Conservation (phyloP, 2,113 vertebrate species). For the Vulpes ferrilata region DNA sequence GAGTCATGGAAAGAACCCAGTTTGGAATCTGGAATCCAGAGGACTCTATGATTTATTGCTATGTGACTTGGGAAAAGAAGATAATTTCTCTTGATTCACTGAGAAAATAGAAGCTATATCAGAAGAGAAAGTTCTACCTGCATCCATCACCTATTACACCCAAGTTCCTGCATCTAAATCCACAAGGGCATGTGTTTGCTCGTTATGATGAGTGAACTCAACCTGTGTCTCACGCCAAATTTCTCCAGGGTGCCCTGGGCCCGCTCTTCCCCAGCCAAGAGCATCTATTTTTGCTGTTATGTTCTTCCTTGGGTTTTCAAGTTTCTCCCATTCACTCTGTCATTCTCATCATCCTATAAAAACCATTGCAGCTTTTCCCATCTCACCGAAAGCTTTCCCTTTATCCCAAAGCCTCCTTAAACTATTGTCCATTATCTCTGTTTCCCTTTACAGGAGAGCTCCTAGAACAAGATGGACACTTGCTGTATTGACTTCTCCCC, state of each 20-base stretch:
- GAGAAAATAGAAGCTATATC: slow-evolving; percentile 54
- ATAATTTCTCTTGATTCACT: slow-evolving; percentile 61
- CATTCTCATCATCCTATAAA: neutral
- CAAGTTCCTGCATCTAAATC: neutral
- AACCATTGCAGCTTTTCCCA: neutral
- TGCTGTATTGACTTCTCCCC: neutral
- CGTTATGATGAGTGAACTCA: neutral
- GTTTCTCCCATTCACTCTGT: neutral
- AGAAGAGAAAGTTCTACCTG: slow-evolving; percentile 57
- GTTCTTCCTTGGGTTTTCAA: neutral
- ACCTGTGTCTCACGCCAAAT: neutral
- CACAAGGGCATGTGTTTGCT: neutral
- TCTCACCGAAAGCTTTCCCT: neutral
- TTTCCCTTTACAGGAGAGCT: neutral
- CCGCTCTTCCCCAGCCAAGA: neutral
- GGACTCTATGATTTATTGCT: slow-evolving; percentile 48
- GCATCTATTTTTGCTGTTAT: neutral
- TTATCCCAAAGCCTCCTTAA: neutral
- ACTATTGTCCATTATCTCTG: fast-evolving
- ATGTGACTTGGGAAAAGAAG: neutral
- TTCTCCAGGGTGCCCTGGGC: neutral
- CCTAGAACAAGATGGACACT: neutral
- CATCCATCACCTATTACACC: neutral
- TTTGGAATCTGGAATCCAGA: slow-evolving; percentile 23
- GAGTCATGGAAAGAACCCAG: neutral